Evolutionary conservation across 2,888 invertebrate genomes (phyloP), one percentile per base, ranked within the genome.

Genomic region (Salticus scenicus): DNA sequence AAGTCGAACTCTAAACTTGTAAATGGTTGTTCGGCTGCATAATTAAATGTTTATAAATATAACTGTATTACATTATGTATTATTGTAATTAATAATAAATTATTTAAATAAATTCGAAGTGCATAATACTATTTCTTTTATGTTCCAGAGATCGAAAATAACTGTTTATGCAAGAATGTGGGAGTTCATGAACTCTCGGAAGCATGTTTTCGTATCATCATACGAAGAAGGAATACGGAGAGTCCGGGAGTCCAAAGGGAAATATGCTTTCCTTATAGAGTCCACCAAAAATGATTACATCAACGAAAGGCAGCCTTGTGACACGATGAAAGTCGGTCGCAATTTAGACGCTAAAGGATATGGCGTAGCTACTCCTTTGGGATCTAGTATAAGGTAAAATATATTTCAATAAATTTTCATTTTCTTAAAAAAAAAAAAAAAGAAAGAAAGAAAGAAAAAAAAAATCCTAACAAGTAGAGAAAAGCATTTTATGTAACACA

Each of bases 321-420:
- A 98, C 91, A 98, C 98, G 89, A 95, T 98, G 94, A 96, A 97
- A 92, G 97, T 98, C 12, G 96, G 97, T 0, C 92, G 95, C 72
- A 95, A 96, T 92, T 92, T 97, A 88, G 94, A 96, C 91, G 94
- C 95, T 41, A 97, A 97, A 91, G 97, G 98, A 88, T 99, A 98
- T 64, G 88, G 88, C 69, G 88, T 88, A 69, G 88, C 88, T 47
- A 88, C 88, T 69, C 88, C 88, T 74, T 79, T 88, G 66, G 88
- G 88, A 69, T 88, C 88, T 28, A 87, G 79, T 63, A 81, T 88
- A 37, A 88, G 88, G 88, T 87, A 47, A 64, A 70, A 20, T 37
- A 8, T n/a, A n/a, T n/a, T n/a, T n/a, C n/a, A n/a, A n/a, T n/a
- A n/a, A n/a, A n/a, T n/a, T n/a, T n/a, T n/a, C n/a, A n/a, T n/a